Base-by-base conservation (phyloP, 2,797 vertebrate species). In the Chloroceryle amazona region DNA sequence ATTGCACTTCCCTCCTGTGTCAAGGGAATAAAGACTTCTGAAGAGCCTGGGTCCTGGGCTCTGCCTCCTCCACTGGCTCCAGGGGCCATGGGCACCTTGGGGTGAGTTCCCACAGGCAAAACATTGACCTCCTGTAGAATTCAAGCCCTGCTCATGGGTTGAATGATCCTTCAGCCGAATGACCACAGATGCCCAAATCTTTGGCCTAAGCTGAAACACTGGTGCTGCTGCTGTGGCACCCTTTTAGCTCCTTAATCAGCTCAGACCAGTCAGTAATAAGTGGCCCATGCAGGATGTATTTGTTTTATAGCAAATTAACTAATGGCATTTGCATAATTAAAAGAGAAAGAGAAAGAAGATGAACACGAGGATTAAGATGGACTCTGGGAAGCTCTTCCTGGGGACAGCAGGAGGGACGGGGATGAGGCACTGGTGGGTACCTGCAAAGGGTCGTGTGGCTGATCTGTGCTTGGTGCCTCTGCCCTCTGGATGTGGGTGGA, bases 11-110 rank as follows among this genome's bases (percentile, higher is more conserved):
- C 47, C 52, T 63, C 65, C n/a, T 0, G 1, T 10, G 46, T 42
- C 44, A 0, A 4, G 41, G 10, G 18, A 70, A 35, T 2, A 0
- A 29, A 42, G 31, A 5, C 25, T 74, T 70, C 51, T 67, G 0
- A 71, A 28, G 63, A 60, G 23, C 29, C 17, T 52, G 29, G 4
- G 10, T n/a, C 28, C 63, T 0, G 3, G 47, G 29, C 29, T 79
- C 51, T 81, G 62, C 62, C 20, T 42, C 54, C 46, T 86, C 54
- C 42, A 3, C 74, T 1, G 0, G 42, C 55, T 39, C 26, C 1
- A 4, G 15, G 33, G 35, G 61, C 49, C 29, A 2, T 0, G 0
- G n/a, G 6, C 16, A n/a, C 21, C 10, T 10, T 6, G 4, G 4
- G 6, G 6, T 0, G 0, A 13, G 35, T 28, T 74, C 42, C 72